phyloP scores from a whole-genome alignment of 2,888 invertebrate genomes.

The Hemicrepidius hirtus region DNA sequence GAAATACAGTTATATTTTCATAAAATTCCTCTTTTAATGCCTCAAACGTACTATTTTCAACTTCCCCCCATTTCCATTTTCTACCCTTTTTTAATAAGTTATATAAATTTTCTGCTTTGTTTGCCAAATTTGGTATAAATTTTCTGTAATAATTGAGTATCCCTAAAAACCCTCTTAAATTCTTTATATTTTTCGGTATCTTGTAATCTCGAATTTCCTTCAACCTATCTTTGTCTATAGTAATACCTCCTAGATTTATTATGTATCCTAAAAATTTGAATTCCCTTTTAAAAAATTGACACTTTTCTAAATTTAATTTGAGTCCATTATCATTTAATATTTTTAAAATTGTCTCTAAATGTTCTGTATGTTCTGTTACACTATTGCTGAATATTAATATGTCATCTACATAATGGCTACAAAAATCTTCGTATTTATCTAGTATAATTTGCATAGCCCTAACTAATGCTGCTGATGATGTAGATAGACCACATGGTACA shows the following conservation, averaged over 20 bases:
- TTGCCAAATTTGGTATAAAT: too few species aligned
- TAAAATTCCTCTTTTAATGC: not conserved
- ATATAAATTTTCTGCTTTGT: slow-evolving; percentile 14
- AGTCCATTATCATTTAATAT: slow-evolving; percentile 3
- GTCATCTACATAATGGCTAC: slow-evolving; percentile 34
- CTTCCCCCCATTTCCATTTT: too few species aligned
- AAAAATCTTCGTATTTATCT: slow-evolving; percentile 30
- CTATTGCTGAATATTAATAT: too few species aligned
- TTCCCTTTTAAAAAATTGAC: slow-evolving; percentile 14
- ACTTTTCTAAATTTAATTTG: slow-evolving; percentile 25
- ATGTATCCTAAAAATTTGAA: slow-evolving; percentile 31
- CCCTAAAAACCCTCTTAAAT: slow-evolving; percentile 22
- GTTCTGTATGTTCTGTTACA: slow-evolving; percentile 4
- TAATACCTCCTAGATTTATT: slow-evolving; percentile 1
- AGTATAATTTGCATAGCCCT: slow-evolving; percentile 31
- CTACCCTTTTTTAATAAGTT: not conserved
- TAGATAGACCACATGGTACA: slow-evolving; percentile 38
- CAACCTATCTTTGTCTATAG: not conserved
- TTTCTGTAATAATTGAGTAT: slow-evolving; percentile 19
- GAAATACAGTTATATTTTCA: not conserved
- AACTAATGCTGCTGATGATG: slow-evolving; percentile 25
- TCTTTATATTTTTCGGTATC: slow-evolving; percentile 15
- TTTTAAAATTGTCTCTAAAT: slow-evolving; percentile 17
- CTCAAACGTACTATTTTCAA: too few species aligned
- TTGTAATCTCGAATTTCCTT: slow-evolving; percentile 1